These are phyloP conservation scores for Aphyosemion australe DNA, from an alignment of 2,113 vertebrate species.

Conservation along the genomic window DNA sequence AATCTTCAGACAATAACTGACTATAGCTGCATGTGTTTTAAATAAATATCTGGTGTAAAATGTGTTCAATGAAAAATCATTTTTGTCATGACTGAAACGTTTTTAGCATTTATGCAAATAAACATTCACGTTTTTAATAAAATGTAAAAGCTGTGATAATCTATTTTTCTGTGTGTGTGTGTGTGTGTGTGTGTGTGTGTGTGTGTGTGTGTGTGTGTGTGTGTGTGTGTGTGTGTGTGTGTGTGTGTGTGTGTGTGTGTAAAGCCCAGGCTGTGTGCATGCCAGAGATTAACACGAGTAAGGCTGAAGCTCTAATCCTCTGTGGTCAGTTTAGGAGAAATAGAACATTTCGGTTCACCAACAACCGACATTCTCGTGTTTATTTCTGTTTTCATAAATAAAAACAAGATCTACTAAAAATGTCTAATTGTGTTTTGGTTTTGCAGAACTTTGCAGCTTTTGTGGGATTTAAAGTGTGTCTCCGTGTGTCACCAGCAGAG, in stretches of 20 bases:
- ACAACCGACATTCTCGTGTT: neutral
- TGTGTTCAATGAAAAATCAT: neutral
- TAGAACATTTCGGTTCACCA: neutral
- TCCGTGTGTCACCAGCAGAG: constrained; percentile 25
- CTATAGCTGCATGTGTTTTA: too few relatives aligned
- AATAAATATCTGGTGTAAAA: neutral
- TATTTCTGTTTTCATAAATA: constrained; percentile 1
- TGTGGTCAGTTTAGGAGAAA: constrained; percentile 24
- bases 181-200: too few relatives aligned
- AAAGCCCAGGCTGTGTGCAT: neutral
- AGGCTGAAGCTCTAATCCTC: constrained; percentile 32
- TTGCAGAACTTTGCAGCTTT: neutral
- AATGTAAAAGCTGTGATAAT: neutral
- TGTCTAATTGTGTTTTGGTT: too few relatives aligned
- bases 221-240: neutral
- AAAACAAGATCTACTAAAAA: neutral
- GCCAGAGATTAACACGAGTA: constrained; percentile 40
- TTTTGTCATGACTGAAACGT: too few relatives aligned
- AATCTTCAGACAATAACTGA: too few relatives aligned
- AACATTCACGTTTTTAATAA: too few relatives aligned
- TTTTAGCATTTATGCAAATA: neutral
- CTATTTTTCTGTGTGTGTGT: too few relatives aligned
- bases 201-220: neutral
- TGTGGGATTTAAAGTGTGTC: neutral
- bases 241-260: neutral